Base-by-base conservation (phyloP, 2,113 vertebrate genomes). In the Etia nguti region DNA sequence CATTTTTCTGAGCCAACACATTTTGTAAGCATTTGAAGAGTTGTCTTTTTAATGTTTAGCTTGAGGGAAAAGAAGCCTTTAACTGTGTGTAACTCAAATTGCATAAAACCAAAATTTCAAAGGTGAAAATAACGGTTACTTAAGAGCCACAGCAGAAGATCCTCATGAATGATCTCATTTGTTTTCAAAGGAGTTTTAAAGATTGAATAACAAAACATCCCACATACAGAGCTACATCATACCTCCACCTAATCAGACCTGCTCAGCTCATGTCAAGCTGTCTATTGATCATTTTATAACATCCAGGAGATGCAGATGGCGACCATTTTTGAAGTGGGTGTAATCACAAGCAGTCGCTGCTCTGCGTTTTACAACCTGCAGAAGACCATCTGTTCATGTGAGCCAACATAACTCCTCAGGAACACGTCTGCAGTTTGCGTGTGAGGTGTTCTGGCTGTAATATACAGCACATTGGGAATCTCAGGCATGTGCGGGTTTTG, bases 391-490 rank as follows among this genome's bases (percentile, higher is more conserved):
- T 93, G 88, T 34, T 86, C 12, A 52, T 36, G 36, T 6, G 82
- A 73, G 46, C 54, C 52, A 41, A 88, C 85, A 26, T 31, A 82
- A 54, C 77, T 56, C 57, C 46, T 62, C 56, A 68, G 50, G 36
- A 57, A 68, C 90, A 80, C 84, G 86, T 86, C 85, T 46, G 86
- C 34, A 88, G 83, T 34, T 43, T 86, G 85, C 54, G 38, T 84
- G 62, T 24, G 79, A 85, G 50, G 12, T 20, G 38, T 73, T 80
- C 82, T 4, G 22, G 36, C 86, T 85, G 46, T 85, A 88, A 93
- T 75, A 52, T 73, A 65, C 79, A 89, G 82, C 88, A 89, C 24
- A 86, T 90, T 81, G 81, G 93, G 94, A 92, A 94, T 94, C 70
- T 65, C 43, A 89, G 85, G 88, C 18, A 94, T 92, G 31, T 36